Evolutionary conservation across 2,113 vertebrate species (phyloP), one percentile per base, ranked within the genome.

Genomic region (Dunckerocampus dactyliophorus): DNA sequence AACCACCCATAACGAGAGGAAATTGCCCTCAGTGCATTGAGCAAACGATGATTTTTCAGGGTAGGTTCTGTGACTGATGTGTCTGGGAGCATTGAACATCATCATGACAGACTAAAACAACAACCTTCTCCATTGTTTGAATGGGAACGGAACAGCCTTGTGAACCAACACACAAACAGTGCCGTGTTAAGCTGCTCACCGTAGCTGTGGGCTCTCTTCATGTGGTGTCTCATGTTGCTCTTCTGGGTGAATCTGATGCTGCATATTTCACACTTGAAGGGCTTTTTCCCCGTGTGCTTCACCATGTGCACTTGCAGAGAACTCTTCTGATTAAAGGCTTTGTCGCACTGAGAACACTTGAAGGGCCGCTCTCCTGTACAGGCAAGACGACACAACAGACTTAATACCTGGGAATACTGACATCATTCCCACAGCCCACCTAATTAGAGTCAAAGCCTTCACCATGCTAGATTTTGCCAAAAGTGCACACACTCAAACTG

Each of bases 301-400:
- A 98, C 96, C 90, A 94, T 93, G 77, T 99, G 97, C 58, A 98
- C 95, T 81, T 98, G 96, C 74, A 98, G 90, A 1, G 95, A 94
- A 0, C 95, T 99, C 92, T 98, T 99, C 94, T 99, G 97, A 85
- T 98, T 99, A 85, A 99, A 98, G 43, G 97, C 96, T 69, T 98
- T 98, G 64, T 97, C 95, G 56, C 96, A 99, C 0, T 97, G 84
- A 0, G 77, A 82, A 81, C 97, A 99, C 68, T 90, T 94, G 85
- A 97, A 98, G 0, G 97, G 97, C 0, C 95, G 91, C 72, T 99
- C 96, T 17, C 97, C 96, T 99, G 87, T 0, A 66, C 2, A 0
- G 10, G 39, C 8, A 19, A 49, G 9, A 51, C 7, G 15, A 48
- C 34, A 34, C 31, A 19, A 9, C 39, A 13, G 12, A 4, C 12